Conservation (phyloP, 2,888 invertebrate genomes). For the Nipponacmea schrenckii region DNA sequence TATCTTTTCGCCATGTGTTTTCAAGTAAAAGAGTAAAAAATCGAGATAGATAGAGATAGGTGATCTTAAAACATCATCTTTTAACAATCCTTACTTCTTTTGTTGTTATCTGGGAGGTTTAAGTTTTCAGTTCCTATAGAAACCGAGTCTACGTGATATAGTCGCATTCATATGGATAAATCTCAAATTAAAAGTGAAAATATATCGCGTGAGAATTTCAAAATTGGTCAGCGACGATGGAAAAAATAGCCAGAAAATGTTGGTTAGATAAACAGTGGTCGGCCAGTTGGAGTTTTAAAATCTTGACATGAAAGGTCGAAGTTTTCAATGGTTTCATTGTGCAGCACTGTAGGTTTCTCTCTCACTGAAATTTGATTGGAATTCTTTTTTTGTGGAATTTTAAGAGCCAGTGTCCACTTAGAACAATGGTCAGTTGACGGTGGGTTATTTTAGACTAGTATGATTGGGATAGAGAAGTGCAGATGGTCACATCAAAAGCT, state of each 20-base stretch:
- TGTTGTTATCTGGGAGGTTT: slow-evolving; percentile 1
- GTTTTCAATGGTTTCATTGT: too few species aligned
- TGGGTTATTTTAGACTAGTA: background rate
- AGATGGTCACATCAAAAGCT: slow-evolving; percentile 3
- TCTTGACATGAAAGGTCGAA: too few species aligned
- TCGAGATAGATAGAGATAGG: background rate
- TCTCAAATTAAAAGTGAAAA: slow-evolving; percentile 4
- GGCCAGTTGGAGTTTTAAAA: too few species aligned
- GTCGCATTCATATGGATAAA: background rate
- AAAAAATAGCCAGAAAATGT: too few species aligned
- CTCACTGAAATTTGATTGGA: background rate
- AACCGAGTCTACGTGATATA: background rate
- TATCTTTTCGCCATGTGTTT: background rate
- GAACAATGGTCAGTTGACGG: slow-evolving; percentile 3
- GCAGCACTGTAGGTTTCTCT: background rate
- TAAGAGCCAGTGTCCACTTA: background rate
- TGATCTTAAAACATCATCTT: slow-evolving; percentile 1
- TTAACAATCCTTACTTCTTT: slow-evolving; percentile 1
- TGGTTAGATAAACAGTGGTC: too few species aligned
- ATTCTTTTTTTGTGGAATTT: background rate
- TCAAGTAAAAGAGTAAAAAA: background rate
- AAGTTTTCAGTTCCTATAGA: slow-evolving; percentile 3
- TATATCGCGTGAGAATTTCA: background rate
- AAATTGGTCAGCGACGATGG: background rate
- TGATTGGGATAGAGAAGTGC: background rate